Conservation (phyloP, 2,113 vertebrate species). For the Ivindomyrus marchei region DNA sequence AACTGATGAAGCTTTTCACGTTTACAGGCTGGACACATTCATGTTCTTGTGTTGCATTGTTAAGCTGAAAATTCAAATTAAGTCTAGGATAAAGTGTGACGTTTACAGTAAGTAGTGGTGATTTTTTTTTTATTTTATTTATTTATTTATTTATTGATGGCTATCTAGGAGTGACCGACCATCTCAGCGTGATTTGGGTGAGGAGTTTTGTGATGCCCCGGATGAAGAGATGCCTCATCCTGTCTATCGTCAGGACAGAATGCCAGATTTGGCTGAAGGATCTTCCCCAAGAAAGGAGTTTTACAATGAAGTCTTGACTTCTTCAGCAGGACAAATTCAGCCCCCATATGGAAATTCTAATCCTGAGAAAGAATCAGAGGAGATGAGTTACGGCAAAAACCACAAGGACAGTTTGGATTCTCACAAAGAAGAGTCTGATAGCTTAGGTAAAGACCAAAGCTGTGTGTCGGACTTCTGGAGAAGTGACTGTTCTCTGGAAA, state of each 20-base stretch:
- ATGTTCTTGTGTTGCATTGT: neutral
- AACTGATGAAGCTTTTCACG: neutral
- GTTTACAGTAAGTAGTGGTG: neutral
- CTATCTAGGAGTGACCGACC: conserved; percentile 31
- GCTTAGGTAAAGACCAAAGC: conserved; percentile 56
- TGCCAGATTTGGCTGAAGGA: conserved; percentile 57
- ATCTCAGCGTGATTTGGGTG: conserved; percentile 66
- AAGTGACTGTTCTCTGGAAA: conserved; percentile 65
- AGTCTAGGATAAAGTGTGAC: neutral
- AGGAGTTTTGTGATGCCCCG: conserved; percentile 57
- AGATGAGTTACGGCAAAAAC: conserved; percentile 53
- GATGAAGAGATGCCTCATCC: conserved; percentile 47
- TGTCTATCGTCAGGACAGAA: conserved; percentile 63
- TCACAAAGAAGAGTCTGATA: conserved; percentile 49
- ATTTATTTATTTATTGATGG: neutral
- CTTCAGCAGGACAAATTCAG: conserved; percentile 55
- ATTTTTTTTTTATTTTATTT: too few species aligned
- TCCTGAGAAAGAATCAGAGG: conserved; percentile 66
- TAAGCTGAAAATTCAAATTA: neutral
- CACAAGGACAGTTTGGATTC: conserved; percentile 61
- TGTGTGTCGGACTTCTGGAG: conserved; percentile 70
- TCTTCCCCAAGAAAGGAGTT: conserved; percentile 58
- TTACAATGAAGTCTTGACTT: conserved; percentile 60
- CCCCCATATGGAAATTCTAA: conserved; percentile 59
- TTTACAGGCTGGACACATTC: neutral